Conservation (phyloP, 2,113 vertebrate genomes). For the Marcusenius ussheri region DNA sequence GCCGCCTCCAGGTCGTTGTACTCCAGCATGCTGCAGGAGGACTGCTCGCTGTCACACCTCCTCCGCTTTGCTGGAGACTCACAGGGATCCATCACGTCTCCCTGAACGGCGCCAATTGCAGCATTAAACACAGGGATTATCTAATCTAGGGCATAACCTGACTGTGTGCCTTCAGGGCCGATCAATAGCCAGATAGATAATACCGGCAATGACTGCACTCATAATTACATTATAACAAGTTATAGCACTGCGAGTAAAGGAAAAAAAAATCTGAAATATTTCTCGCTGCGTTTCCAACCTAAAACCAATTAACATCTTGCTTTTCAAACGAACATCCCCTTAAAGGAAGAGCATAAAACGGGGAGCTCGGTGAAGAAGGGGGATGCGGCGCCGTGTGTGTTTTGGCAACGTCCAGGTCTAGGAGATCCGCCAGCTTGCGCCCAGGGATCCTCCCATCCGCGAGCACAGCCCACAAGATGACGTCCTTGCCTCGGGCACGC, state of each 20-base stretch:
- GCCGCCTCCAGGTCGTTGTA: constrained; percentile 92
- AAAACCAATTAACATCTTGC: background rate
- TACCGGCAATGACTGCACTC: background rate
- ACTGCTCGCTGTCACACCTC: constrained; percentile 74
- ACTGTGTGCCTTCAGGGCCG: background rate
- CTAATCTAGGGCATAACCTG: background rate
- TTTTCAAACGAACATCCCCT: background rate
- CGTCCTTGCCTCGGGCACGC: constrained; percentile 48
- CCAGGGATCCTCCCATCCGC: constrained; percentile 56
- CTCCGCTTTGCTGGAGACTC: constrained; percentile 71
- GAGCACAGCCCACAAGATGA: constrained; percentile 61
- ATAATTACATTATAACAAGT: background rate
- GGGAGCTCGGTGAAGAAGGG: background rate
- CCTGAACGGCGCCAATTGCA: constrained; percentile 49
- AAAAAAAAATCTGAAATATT: background rate
- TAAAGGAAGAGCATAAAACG: background rate
- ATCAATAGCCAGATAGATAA: background rate
- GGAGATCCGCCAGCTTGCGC: constrained; percentile 38
- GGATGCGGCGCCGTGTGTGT: background rate
- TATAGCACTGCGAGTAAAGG: background rate
- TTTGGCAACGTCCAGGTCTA: constrained; percentile 44
- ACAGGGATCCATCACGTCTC: constrained; percentile 67
- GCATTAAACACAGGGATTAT: background rate
- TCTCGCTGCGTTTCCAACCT: background rate
- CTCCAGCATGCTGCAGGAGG: constrained; percentile 69